phyloP scores from a whole-genome alignment of 2,113 vertebrate species.

The Rhabdornis inornatus region DNA sequence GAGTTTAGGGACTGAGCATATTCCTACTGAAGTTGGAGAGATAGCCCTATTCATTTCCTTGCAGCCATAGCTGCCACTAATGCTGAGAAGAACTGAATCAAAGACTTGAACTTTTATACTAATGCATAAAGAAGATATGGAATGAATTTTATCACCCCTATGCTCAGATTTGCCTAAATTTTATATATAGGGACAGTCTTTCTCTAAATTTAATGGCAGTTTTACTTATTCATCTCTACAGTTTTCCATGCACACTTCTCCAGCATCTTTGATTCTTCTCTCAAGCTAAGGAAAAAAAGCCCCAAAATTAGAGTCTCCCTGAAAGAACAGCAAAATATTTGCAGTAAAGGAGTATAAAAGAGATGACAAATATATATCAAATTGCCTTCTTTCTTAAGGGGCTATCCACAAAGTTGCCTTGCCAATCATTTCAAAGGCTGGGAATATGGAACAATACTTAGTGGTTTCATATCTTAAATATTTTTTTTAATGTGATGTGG shows the following conservation, averaged over 20 bases:
- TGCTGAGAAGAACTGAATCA: not conserved
- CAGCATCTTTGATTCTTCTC: not conserved
- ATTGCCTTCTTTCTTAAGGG: not conserved
- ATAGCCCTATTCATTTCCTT: not conserved
- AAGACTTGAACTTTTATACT: not conserved
- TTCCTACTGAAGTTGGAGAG: not conserved
- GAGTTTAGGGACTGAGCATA: not conserved
- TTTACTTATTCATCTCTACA: not conserved
- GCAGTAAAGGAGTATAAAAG: not conserved
- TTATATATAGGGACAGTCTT: not conserved
- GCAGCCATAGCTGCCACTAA: not conserved
- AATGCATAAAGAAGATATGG: not conserved
- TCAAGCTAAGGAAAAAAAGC: not conserved
- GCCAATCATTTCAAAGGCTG: not conserved
- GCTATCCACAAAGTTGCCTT: not conserved
- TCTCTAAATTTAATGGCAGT: not conserved
- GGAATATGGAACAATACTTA: not conserved
- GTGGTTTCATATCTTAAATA: not conserved
- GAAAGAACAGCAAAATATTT: not conserved
- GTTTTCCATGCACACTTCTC: not conserved
- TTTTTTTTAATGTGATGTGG: not conserved
- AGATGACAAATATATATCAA: not conserved
- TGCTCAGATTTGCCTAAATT: not conserved
- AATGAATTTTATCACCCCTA: not conserved
- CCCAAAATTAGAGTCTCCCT: not conserved